Conservation (phyloP, 1,140 invertebrate species). For the Trichomalopsis sarcophagae region DNA sequence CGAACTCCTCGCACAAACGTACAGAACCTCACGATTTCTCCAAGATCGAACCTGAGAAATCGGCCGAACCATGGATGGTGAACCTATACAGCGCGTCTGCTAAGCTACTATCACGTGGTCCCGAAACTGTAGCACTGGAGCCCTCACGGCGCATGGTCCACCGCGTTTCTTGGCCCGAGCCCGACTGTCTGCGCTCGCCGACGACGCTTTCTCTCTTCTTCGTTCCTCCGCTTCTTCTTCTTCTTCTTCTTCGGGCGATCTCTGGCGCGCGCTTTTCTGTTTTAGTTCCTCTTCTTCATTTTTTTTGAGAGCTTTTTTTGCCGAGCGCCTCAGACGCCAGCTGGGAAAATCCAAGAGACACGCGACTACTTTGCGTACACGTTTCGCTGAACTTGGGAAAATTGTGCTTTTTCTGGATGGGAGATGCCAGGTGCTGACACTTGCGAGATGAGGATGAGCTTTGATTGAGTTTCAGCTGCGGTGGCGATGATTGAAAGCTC, state of each 20-base stretch:
- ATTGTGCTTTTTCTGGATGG: not conserved
- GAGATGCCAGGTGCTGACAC: not conserved
- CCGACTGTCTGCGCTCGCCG: slow-evolving; percentile 34
- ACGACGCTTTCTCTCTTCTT: not conserved
- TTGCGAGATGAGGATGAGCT: not conserved
- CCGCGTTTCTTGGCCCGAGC: slow-evolving; percentile 34
- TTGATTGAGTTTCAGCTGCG: not conserved
- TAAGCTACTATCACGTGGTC: slow-evolving; percentile 28
- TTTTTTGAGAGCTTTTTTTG: slow-evolving; percentile 18
- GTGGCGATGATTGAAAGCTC: not conserved
- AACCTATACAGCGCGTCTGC: too few relatives aligned
- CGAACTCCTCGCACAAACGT: not conserved
- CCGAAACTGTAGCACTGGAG: slow-evolving; percentile 7
- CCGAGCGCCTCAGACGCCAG: not conserved
- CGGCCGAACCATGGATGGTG: not conserved
- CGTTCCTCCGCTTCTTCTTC: not conserved
- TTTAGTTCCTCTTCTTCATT: not conserved
- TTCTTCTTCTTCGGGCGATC: not conserved
- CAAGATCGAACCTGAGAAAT: not conserved
- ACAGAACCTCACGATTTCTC: not conserved
- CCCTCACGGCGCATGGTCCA: slow-evolving; percentile 37
- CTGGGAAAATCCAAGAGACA: not conserved
- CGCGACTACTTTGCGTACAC: not conserved
- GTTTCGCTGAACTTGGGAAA: not conserved
- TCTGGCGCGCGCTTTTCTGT: slow-evolving; percentile 11